Conservation (phyloP, 2,888 invertebrate species). For the Polyommatus icarus region DNA sequence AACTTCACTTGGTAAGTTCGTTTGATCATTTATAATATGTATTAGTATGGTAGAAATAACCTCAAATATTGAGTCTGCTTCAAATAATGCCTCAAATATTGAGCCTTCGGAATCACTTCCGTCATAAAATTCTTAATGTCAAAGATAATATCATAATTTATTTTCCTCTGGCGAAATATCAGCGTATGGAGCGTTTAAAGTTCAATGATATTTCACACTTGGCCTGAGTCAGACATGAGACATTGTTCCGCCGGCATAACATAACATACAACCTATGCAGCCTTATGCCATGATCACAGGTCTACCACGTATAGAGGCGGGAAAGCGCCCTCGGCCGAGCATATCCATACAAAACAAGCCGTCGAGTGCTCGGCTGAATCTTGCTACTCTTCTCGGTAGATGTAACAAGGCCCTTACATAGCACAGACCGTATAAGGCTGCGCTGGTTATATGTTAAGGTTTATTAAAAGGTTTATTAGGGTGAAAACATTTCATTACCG, state of each 20-base stretch:
- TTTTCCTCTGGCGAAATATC: not conserved
- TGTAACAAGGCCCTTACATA: not conserved
- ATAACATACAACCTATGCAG: not conserved
- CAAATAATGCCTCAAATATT: not conserved
- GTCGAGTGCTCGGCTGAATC: no score
- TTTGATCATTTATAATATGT: no score
- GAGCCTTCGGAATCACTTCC: slow-evolving; percentile 12
- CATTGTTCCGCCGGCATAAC: not conserved
- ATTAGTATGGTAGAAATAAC: not conserved
- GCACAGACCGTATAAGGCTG: not conserved
- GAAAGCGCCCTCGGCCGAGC: no score
- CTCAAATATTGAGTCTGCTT: not conserved
- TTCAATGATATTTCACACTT: slow-evolving; percentile 13
- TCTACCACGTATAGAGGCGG: no score
- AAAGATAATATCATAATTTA: slow-evolving; percentile 8
- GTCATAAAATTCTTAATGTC: slow-evolving; percentile 17
- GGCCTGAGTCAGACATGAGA: not conserved
- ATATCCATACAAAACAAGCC: no score
- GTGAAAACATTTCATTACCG: not conserved
- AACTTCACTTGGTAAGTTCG: no score
- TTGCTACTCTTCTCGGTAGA: no score
- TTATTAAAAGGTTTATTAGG: not conserved
- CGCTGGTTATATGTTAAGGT: slow-evolving; percentile 1
- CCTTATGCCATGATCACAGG: no score
- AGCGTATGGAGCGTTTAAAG: not conserved